A percentile compares a stretch with the other conserved stretches of the same genome.
phyloP scores from a whole-genome alignment of 37 sponge, comb jelly and placozoan species.

The Oopsacas minuta region DNA sequence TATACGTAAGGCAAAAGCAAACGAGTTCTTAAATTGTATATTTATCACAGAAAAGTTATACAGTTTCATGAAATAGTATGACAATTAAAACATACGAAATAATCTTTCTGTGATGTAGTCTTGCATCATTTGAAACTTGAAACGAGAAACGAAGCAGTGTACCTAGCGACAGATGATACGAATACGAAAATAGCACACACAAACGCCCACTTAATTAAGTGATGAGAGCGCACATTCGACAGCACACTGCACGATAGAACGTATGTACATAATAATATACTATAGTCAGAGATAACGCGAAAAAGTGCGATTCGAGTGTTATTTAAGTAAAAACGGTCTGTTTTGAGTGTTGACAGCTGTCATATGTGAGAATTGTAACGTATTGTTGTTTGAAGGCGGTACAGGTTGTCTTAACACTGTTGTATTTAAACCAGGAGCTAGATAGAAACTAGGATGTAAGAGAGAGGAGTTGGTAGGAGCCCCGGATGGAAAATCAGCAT shows the following conservation, averaged over 20 bases:
- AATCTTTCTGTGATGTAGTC: no score
- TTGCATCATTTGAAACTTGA: not conserved
- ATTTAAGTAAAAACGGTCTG: not conserved
- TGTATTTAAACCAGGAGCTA: not conserved
- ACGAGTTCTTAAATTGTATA: no score
- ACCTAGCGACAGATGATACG: not conserved
- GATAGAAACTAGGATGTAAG: not conserved
- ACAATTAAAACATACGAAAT: not conserved
- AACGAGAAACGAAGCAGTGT: not conserved
- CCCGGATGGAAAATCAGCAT: not conserved
- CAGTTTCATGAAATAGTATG: no score
- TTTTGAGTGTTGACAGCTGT: slow-evolving; percentile 15
- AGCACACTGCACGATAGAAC: no score
- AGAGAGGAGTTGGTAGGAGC: not conserved
- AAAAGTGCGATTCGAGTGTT: not conserved
- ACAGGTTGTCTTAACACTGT: not conserved
- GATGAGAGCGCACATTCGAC: not conserved
- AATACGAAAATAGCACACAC: slow-evolving; percentile 18
- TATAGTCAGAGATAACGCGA: not conserved
- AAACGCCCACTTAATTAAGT: not conserved
- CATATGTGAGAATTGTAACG: not conserved
- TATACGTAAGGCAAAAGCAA: no score
- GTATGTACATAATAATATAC: not conserved
- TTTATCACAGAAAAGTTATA: no score
- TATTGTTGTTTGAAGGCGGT: not conserved